Evolutionary conservation across 2,888 invertebrate genomes (phyloP).

Genomic region (Hoplodrina blanda): DNA sequence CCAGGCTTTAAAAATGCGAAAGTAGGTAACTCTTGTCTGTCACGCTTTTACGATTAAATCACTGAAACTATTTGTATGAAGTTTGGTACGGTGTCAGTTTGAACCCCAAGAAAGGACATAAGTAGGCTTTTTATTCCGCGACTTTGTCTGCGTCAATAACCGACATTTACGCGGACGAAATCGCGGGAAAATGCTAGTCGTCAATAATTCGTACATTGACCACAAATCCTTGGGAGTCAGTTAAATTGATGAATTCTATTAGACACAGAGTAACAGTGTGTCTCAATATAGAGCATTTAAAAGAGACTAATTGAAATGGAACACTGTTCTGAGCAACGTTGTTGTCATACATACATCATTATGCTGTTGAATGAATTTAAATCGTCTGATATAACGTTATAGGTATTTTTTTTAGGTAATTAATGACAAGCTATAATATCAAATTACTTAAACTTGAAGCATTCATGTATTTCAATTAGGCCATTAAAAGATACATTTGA

Average conservation of each 20-base stretch:
- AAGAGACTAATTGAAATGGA: constrained; percentile 24
- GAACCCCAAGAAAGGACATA: too few relatives aligned
- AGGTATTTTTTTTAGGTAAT: too few relatives aligned
- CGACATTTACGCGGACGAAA: too few relatives aligned
- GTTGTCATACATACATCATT: background rate
- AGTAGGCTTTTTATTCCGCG: too few relatives aligned
- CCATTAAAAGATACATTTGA: too few relatives aligned
- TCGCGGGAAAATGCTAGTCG: background rate
- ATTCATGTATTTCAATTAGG: too few relatives aligned
- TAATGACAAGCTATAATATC: background rate
- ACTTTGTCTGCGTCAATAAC: too few relatives aligned
- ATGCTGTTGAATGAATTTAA: constrained; percentile 11
- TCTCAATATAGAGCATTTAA: constrained; percentile 7
- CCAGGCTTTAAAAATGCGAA: too few relatives aligned
- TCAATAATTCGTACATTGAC: background rate
- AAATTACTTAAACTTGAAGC: background rate
- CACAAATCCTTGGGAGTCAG: background rate
- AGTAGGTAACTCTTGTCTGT: too few relatives aligned
- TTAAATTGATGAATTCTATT: background rate
- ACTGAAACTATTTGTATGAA: too few relatives aligned
- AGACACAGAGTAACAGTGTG: constrained; percentile 3
- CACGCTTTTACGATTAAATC: too few relatives aligned
- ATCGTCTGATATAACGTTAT: background rate
- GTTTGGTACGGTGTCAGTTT: too few relatives aligned
- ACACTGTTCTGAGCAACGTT: background rate